Percentiles rank a stretch among this genome's conserved stretches.
These are phyloP conservation scores for Drosophila malerkotliana DNA, from an alignment of 1,140 invertebrate species.

Conservation along the genomic window DNA sequence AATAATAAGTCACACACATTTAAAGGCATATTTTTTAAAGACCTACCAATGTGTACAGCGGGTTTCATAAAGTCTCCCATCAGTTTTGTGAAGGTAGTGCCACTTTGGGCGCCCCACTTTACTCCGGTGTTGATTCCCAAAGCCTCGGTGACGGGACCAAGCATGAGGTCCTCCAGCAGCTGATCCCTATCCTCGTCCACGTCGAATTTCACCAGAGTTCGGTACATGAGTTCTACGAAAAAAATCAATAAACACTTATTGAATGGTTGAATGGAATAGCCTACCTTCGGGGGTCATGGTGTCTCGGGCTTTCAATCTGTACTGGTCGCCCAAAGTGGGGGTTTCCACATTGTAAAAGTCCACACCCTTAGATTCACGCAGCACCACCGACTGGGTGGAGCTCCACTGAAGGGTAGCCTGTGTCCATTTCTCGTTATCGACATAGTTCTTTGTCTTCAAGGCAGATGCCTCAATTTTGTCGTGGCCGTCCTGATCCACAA, in stretches of 20 bases:
- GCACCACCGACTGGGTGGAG: constrained; percentile 86
- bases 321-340: constrained; percentile 55
- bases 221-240: constrained; percentile 69
- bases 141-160: constrained; percentile 87
- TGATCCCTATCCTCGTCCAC: constrained; percentile 72
- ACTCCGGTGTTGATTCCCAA: constrained; percentile 87
- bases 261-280: background rate
- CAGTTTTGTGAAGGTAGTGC: constrained; percentile 87
- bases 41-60: constrained; percentile 87
- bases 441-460: constrained; percentile 84
- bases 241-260: background rate
- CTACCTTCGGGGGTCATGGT: constrained; percentile 49
- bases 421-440: constrained; percentile 85
- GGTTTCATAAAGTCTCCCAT: constrained; percentile 93
- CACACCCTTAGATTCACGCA: constrained; percentile 86
- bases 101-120: constrained; percentile 87
- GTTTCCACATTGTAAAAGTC: constrained; percentile 93
- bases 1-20: constrained; percentile 84
- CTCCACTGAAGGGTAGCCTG: constrained; percentile 88
- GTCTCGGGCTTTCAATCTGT: constrained; percentile 27
- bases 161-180: constrained; percentile 88
- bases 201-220: constrained; percentile 76
- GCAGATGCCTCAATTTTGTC: constrained; percentile 85
- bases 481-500: constrained; percentile 87
- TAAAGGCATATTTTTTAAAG: background rate